Evolutionary conservation across 2,113 vertebrate species (phyloP), one percentile per base, ranked within the genome.

Genomic region (Balaeniceps rex): DNA sequence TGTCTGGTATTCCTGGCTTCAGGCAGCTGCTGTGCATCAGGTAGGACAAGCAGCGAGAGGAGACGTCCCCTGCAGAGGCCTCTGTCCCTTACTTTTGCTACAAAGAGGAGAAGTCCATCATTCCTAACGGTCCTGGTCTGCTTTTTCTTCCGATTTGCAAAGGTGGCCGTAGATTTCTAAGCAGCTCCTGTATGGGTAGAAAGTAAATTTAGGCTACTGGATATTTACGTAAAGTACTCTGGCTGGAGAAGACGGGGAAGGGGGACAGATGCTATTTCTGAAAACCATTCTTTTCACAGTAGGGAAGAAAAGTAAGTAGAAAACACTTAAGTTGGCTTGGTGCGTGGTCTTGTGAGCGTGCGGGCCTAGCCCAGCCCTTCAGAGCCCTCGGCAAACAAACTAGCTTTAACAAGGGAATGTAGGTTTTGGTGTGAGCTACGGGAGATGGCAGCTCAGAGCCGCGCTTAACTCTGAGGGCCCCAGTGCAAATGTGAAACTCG

Each of bases 101-200:
- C 90, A 71, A 79, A 22, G 52, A 60, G 77, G 80, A 19, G 55
- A 74, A 61, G 44, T 87, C 91, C 44, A 1, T 44, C 8, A 5
- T 64, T 88, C 47, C 36, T 96, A 97, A 46, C 65, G 95, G 47
- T 84, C 87, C 84, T 98, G 78, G 2, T 94, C 95, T 61, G 96
- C 84, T 88, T 97, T 97, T 38, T 97, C 96, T 96, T 98, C 97
- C 0, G 97, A 46, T 64, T 98, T 97, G 96, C 97, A 98, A 34
- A 98, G 96, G 93, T 95, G 88, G 3, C 98, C 94, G 7, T 98
- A 98, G 54, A 95, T 97, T 97, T 98, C 98, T 87, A 98, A 97
- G 97, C 98, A 98, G 97, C 97, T 85, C 98, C 98, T 98, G 97
- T 72, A 66, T 77, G 51, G 72, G 81, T 63, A 93, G 83, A 96